Conservation (phyloP, 2,797 vertebrate species). For the Catharus ustulatus region DNA sequence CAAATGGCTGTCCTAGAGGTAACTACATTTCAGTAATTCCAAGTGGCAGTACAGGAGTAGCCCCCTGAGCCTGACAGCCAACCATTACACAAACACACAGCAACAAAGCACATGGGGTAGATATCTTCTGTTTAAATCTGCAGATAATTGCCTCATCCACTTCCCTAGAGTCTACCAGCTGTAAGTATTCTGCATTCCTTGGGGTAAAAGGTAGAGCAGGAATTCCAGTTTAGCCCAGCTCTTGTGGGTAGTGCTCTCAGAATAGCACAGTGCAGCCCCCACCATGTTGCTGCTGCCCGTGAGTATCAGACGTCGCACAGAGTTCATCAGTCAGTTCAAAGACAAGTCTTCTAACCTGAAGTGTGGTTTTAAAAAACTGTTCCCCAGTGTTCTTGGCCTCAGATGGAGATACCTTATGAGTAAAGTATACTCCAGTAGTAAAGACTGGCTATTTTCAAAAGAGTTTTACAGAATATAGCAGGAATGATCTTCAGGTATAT, state of each 20-base stretch:
- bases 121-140: background rate
- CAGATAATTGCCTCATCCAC: background rate
- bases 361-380: background rate
- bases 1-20: background rate
- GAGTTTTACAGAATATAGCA: background rate
- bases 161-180: background rate
- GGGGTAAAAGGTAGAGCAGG: background rate
- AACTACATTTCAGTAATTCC: background rate
- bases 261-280: background rate
- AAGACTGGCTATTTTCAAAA: background rate
- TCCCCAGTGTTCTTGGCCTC: background rate
- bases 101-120: fast-evolving
- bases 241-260: background rate
- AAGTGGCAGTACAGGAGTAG: background rate
- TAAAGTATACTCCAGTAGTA: background rate
- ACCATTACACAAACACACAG: background rate
- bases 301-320: background rate
- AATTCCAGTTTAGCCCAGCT: background rate
- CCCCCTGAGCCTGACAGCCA: background rate
- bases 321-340: background rate
- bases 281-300: background rate
- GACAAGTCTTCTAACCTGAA: background rate
- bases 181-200: background rate
- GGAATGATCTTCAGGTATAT: background rate
- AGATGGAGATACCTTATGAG: background rate